phyloP scores from a whole-genome alignment of 2,797 vertebrate species.

The Acanthurus lineatus region DNA sequence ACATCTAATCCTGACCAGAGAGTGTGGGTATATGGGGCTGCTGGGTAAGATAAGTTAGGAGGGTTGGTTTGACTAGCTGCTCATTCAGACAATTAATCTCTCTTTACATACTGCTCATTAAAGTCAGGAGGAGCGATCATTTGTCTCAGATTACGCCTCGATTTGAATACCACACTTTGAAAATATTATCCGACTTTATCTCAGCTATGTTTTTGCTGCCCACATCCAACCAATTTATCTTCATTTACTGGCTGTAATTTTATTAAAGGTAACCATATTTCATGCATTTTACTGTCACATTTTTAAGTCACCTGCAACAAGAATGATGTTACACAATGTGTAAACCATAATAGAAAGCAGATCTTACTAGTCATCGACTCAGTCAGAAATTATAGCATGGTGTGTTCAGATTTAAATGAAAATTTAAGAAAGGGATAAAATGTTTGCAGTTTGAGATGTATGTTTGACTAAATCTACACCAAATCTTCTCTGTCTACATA shows the following conservation, averaged over 20 bases:
- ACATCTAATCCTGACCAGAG: constrained; percentile 21
- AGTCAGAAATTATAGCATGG: constrained; percentile 24
- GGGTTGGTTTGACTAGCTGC: constrained; percentile 6
- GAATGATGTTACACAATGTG: neutral
- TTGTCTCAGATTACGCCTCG: constrained; percentile 30
- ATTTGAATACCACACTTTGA: neutral
- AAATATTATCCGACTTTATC: constrained; percentile 5
- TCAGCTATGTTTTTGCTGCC: neutral
- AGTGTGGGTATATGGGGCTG: neutral
- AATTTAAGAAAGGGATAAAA: neutral
- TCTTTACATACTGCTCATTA: neutral
- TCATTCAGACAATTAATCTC: constrained; percentile 17
- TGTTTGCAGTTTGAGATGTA: neutral
- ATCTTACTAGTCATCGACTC: constrained; percentile 10
- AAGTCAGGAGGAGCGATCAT: constrained; percentile 1
- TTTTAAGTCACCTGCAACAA: constrained; percentile 23
- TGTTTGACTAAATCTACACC: neutral
- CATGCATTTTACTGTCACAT: constrained; percentile 11
- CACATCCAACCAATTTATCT: constrained; percentile 13
- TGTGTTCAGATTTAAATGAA: constrained; percentile 9
- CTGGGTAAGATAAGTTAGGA: constrained; percentile 11
- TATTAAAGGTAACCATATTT: constrained; percentile 7
- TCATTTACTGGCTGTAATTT: constrained; percentile 10
- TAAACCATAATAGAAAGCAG: constrained; percentile 33
- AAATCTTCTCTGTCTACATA: neutral